phyloP scores from a whole-genome alignment of 2,888 invertebrate genomes.

The Eupithecia exiguata region DNA sequence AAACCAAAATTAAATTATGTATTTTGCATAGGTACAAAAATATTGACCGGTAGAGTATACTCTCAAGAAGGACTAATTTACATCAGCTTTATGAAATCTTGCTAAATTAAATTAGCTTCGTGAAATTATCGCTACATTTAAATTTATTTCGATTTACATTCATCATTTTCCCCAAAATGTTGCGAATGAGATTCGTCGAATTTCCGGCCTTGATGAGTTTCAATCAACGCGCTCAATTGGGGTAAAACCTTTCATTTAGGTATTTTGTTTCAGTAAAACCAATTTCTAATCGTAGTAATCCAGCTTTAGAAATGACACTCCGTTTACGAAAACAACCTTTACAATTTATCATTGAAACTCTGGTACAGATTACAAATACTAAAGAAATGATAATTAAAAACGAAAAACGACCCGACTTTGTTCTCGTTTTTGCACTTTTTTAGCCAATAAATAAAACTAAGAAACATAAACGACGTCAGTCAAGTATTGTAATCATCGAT shows the following conservation, averaged over 20 bases:
- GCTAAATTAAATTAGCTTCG: background rate
- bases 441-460: too few relatives aligned
- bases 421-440: too few relatives aligned
- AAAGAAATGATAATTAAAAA: too few relatives aligned
- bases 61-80: background rate
- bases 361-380: background rate
- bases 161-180: constrained; percentile 11
- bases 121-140: background rate
- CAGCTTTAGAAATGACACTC: background rate
- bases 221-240: constrained; percentile 9
- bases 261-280: background rate
- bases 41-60: background rate
- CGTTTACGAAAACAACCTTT: background rate
- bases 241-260: constrained; percentile 9
- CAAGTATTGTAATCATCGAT: too few relatives aligned
- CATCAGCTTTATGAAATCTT: background rate
- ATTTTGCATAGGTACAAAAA: background rate
- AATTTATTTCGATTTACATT: constrained; percentile 5
- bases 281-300: background rate
- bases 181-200: constrained; percentile 8
- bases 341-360: background rate
- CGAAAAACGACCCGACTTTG: too few relatives aligned
- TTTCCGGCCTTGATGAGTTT: constrained; percentile 10
- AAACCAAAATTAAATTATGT: background rate
- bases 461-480: too few relatives aligned